Evolutionary conservation across 1,140 invertebrate genomes (phyloP).

Genomic region (Ceratosolen fusciceps): DNA sequence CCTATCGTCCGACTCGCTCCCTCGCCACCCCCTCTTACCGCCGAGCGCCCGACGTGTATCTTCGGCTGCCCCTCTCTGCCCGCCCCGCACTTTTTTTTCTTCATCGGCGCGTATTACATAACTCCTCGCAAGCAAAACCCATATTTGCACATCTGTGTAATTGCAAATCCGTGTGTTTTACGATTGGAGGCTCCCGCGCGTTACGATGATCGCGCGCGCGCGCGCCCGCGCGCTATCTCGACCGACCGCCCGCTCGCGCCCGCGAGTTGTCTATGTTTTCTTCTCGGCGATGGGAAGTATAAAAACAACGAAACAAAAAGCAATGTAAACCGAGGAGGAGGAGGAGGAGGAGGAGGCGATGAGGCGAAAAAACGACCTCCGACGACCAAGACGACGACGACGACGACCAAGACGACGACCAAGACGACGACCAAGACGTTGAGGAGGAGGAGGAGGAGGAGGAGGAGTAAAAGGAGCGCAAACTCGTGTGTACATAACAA

Average conservation of each 20-base stretch:
- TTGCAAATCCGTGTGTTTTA: conserved; percentile 23
- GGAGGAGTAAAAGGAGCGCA: neutral
- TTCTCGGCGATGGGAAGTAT: neutral
- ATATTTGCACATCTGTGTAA: conserved; percentile 43
- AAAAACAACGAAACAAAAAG: neutral
- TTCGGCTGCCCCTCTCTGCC: neutral
- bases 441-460: neutral
- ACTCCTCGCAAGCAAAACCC: conserved; percentile 26
- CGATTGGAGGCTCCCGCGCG: neutral
- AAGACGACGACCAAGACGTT: no score
- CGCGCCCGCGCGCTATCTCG: neutral
- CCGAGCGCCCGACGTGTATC: neutral
- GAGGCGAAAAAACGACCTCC: neutral
- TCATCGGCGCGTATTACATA: neutral
- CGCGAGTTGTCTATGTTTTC: neutral
- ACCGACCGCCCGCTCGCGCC: neutral
- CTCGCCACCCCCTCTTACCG: neutral
- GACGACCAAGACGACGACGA: neutral
- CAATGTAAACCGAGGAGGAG: neutral
- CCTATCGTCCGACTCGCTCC: no score
- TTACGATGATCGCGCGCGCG: neutral
- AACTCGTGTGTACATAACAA: neutral
- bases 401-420: no score
- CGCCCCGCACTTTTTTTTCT: neutral
- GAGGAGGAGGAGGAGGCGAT: no score